Evolutionary conservation across 2,113 vertebrate genomes (phyloP).

Genomic region (Alaudala cheleensis): DNA sequence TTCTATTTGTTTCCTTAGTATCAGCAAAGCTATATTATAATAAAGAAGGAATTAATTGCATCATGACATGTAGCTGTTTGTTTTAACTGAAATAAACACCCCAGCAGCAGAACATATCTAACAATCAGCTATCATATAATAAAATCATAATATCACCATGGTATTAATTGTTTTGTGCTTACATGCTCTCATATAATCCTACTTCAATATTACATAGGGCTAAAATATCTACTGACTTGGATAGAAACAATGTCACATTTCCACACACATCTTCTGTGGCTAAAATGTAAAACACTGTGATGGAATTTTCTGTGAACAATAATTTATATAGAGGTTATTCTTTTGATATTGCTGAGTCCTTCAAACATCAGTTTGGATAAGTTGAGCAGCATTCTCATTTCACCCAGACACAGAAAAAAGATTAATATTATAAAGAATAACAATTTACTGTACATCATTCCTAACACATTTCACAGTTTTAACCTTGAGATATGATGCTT

Average conservation of each 20-base stretch:
- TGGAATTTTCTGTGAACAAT: background rate
- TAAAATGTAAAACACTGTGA: background rate
- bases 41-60: background rate
- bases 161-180: background rate
- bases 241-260: background rate
- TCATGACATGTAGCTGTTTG: background rate
- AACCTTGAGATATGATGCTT: slow-evolving; percentile 6
- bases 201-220: background rate
- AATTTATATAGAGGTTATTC: background rate
- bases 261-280: background rate
- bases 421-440: background rate
- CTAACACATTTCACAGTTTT: background rate
- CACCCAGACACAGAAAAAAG: background rate
- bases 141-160: background rate
- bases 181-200: background rate
- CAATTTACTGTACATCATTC: background rate
- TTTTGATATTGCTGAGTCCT: background rate
- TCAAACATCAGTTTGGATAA: background rate
- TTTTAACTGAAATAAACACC: background rate
- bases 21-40: background rate
- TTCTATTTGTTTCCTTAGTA: background rate
- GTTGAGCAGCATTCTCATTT: background rate
- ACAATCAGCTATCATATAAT: background rate
- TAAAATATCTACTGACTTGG: background rate
- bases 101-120: background rate